Conservation (phyloP, 1,140 invertebrate genomes). For the Cardiocondyla obscurior region DNA sequence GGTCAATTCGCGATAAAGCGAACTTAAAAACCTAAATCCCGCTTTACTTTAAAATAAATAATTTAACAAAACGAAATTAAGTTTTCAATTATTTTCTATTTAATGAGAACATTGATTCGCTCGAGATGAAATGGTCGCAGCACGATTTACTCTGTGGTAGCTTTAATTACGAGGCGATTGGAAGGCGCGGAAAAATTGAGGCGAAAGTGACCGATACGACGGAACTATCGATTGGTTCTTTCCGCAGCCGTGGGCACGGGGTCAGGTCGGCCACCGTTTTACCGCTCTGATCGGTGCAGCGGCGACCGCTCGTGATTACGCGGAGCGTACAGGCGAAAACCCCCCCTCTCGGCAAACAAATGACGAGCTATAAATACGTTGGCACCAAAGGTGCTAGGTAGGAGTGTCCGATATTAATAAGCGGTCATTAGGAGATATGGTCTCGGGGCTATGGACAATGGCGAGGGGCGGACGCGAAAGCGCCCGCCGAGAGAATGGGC, state of each 20-base stretch:
- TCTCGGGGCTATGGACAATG: conserved; percentile 65
- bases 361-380: conserved; percentile 66
- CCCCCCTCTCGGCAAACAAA: conserved; percentile 63
- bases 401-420: conserved; percentile 74
- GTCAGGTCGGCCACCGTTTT: conserved; percentile 23
- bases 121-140: neutral
- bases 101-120: neutral
- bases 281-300: neutral
- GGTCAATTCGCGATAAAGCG: neutral
- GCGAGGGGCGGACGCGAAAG: conserved; percentile 46
- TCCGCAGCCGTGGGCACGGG: neutral
- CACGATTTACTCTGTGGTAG: no score
- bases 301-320: conserved; percentile 37
- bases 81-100: neutral
- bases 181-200: neutral
- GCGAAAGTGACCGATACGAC: neutral
- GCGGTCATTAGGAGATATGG: conserved; percentile 68
- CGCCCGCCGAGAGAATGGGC: conserved; percentile 52
- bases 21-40: neutral
- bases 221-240: conserved; percentile 15
- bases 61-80: neutral
- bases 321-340: conserved; percentile 40
- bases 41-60: neutral
- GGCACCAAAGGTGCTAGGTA: conserved; percentile 61
- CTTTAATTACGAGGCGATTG: neutral